Base-by-base conservation (phyloP, 1,140 invertebrate genomes). In the Elymnias hypermnestra region DNA sequence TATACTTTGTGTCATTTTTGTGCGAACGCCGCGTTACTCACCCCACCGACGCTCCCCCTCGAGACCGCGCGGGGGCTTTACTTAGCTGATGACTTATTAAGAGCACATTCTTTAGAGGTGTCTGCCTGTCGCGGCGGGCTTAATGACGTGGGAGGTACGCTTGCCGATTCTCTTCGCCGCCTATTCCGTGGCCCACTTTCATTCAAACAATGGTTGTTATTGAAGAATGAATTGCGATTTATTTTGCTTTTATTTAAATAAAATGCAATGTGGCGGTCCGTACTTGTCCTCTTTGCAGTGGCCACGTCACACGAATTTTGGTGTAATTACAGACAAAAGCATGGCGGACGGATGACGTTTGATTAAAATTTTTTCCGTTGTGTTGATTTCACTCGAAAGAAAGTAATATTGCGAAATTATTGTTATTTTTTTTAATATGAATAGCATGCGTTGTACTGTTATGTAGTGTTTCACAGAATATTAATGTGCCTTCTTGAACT, bases 61-160 rank as follows among this genome's bases (percentile, higher is more conserved):
- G 52, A 47, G 39, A 25, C 51, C 69, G 28, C 46, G 46, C 52
- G 63, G 69, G 69, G 52, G 71, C 65, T 71, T 75, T 81, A 83
- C 79, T 81, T 83, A 83, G 74, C 79, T 81, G 79, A 83, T 83
- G 79, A 83, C 79, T 83, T 83, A 83, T 83, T 83, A 83, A 83
- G 74, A 76, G 74, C 68, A 71, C 75, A 81, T 83, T 81, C 79
- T 83, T 81, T 65, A 68, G 72, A 83, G 74, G 79, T 83, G 79
- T 83, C 78, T 79, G 75, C 48, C 64, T 77, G 74, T 71, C 70
- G 67, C 63, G 56, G 69, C 62, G 61, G 62, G 72, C 64, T 79
- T 83, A 83, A 83, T 79, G 73, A 71, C 67, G 72, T 83, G 73
- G 70, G 61, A 44, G 53, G 61, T 49, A 53, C 48, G 50, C 53